Base-by-base conservation (phyloP, 2,113 vertebrate genomes). In the Daboia siamensis region DNA sequence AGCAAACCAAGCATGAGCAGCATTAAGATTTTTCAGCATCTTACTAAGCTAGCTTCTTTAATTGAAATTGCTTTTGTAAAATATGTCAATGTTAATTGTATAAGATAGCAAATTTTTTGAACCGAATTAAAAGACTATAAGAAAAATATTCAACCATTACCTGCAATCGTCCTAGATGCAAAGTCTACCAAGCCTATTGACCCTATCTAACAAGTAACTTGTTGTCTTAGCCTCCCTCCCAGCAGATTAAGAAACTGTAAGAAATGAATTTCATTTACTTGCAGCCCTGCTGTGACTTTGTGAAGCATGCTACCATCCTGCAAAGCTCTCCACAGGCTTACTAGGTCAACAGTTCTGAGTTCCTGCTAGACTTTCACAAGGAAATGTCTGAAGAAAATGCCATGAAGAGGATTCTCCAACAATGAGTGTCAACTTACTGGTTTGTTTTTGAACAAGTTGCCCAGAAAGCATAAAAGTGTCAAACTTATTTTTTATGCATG, bases 1-100 rank as follows among this genome's bases (percentile, higher is more conserved):
- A 84, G 33, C 86, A 88, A 74, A 88, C 64, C 6, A 33, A 51
- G 74, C 54, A 26, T 88, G n/a, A 93, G 74, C 7, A 91, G 39
- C 13, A 90, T 91, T 91, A n/a, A 46, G 44, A 57, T 51, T 89
- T 89, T 10, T 52, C 4, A 52, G 91, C 89, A 90, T 90, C 86
- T 87, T 89, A 89, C 59, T 29, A 90, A 91, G 61, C 29, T 4
- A 6, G 85, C 55, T 39, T 52, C n/a, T 0, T 89, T 89, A 24
- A 87, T 89, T 26, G 88, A 87, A 8, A 0, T 26, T 69, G 61
- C 61, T 29, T 52, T 54, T 9, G 57, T 69, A 54, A 91, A 48
- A 93, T 90, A 56, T 1, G 15, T 23, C 12, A 3, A 64, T 84
- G 54, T 86, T 92, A 1, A 91, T 91, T 80, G 29, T 48, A 69